These are phyloP conservation scores for Sycophila texana DNA, from an alignment of 2,888 invertebrate genomes.

Conservation along the genomic window DNA sequence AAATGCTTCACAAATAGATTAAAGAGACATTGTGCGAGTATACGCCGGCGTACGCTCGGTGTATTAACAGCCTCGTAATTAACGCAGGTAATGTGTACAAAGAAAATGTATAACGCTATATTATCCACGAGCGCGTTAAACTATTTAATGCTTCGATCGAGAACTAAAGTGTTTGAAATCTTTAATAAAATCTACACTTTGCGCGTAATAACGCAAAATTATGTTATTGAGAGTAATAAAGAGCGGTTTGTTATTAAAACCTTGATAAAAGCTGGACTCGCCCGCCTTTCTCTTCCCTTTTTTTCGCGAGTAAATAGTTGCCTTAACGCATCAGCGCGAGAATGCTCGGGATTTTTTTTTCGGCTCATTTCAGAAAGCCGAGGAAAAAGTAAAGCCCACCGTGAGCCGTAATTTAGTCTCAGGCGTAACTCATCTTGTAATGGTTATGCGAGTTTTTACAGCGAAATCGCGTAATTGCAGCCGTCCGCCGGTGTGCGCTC, in stretches of 20 bases:
- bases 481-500: constrained; percentile 28
- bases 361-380: neutral
- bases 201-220: neutral
- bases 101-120: neutral
- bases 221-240: neutral
- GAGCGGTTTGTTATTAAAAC: neutral
- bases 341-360: constrained; percentile 25
- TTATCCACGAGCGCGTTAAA: neutral
- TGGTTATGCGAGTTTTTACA: constrained; percentile 59
- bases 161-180: neutral
- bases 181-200: constrained; percentile 10
- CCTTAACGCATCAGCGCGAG: constrained; percentile 29
- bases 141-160: neutral
- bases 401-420: constrained; percentile 54
- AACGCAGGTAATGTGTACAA: neutral
- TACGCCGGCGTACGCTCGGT: neutral
- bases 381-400: constrained; percentile 45
- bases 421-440: constrained; percentile 61
- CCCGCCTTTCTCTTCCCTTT: no score
- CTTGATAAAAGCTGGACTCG: constrained; percentile 27
- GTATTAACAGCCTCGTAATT: neutral
- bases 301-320: constrained; percentile 1
- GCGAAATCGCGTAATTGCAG: constrained; percentile 60
- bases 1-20: constrained; percentile 1
- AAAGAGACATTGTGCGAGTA: neutral